These are phyloP conservation scores for Octomys mimax DNA, from an alignment of 2,797 vertebrate genomes.

Conservation along the genomic window DNA sequence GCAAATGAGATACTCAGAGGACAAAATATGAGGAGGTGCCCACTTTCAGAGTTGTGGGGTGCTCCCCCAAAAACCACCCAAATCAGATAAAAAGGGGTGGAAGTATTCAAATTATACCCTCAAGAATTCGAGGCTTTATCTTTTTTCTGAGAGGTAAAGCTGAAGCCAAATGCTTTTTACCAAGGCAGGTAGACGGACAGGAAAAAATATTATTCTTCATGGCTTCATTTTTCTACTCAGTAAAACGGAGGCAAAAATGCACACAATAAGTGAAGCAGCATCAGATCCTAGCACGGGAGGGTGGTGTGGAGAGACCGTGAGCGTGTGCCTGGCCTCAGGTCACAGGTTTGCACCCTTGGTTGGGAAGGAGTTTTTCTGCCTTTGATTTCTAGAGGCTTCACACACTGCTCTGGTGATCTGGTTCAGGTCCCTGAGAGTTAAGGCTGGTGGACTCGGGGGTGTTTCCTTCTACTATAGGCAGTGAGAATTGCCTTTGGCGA, in stretches of 20 bases:
- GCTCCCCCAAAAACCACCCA: background rate
- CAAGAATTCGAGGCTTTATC: background rate
- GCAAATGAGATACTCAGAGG: rapidly evolving
- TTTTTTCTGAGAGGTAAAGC: slow-evolving; percentile 52
- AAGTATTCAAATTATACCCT: background rate
- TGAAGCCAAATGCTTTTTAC: background rate
- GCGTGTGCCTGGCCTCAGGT: background rate
- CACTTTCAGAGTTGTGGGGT: rapidly evolving
- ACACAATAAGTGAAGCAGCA: background rate
- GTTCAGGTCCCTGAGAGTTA: background rate
- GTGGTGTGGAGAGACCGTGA: background rate
- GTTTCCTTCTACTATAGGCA: background rate
- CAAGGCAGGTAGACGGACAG: background rate
- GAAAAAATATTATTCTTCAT: background rate
- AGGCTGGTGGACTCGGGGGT: background rate
- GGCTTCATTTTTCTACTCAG: background rate
- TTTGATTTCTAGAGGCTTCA: background rate
- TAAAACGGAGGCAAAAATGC: background rate
- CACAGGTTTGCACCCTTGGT: too few species aligned
- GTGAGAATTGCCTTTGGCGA: background rate
- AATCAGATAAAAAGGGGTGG: background rate
- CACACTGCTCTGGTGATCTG: background rate
- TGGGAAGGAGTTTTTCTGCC: background rate
- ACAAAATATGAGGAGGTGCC: rapidly evolving
- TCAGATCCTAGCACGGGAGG: background rate